Evolutionary conservation across 2,113 vertebrate genomes (phyloP).

Genomic region (Procavia capensis): DNA sequence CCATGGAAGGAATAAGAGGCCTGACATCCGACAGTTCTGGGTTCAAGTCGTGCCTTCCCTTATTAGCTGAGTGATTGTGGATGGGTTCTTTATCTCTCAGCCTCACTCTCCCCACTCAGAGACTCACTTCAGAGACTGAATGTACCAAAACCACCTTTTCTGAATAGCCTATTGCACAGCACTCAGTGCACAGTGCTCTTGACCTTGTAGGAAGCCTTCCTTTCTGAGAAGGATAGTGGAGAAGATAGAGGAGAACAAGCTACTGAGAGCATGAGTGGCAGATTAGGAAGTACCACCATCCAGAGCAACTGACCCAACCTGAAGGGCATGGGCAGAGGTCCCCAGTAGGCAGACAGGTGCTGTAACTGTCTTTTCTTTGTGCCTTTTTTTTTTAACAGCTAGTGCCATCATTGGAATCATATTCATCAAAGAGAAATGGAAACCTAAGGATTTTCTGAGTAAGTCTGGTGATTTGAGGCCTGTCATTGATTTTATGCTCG

Average conservation of each 20-base stretch:
- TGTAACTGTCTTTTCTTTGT: conserved; percentile 6
- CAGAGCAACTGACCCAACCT: accelerated
- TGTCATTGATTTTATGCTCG: background rate
- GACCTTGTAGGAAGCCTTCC: background rate
- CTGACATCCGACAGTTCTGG: background rate
- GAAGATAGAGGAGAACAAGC: background rate
- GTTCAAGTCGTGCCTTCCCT: background rate
- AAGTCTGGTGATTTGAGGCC: conserved; percentile 83
- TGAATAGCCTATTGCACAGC: background rate
- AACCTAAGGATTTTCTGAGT: conserved; percentile 95
- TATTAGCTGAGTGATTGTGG: background rate
- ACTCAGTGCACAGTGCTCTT: background rate
- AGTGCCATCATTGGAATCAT: conserved; percentile 97
- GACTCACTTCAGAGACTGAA: background rate
- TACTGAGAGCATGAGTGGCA: background rate
- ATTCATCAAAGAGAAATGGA: conserved; percentile 97
- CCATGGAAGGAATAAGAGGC: background rate
- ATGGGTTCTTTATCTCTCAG: background rate
- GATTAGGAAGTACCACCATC: background rate
- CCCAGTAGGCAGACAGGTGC: background rate
- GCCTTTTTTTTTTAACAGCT: conserved; percentile 84
- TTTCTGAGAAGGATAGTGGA: background rate
- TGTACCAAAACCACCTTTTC: background rate
- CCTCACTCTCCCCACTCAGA: background rate
- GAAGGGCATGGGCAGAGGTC: accelerated